Conservation (phyloP, 2,797 vertebrate species). For the Ctenopoma kingsleyae region DNA sequence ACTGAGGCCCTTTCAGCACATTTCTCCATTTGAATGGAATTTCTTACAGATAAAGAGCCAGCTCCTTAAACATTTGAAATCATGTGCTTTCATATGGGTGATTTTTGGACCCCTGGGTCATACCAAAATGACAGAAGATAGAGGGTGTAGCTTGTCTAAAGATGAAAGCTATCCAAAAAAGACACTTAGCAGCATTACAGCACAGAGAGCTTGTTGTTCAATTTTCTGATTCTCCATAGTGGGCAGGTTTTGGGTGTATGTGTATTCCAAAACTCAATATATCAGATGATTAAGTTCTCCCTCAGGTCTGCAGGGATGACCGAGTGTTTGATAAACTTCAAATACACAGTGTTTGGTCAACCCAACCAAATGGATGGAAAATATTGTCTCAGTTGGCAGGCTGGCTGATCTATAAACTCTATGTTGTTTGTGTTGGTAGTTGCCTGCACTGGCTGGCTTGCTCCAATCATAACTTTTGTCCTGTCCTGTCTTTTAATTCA, state of each 20-base stretch:
- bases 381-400: conserved; percentile 80
- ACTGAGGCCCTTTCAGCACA: conserved; percentile 56
- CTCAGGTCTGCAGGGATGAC: conserved; percentile 79
- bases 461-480: conserved; percentile 83
- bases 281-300: conserved; percentile 77
- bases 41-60: conserved; percentile 45
- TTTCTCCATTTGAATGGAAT: conserved; percentile 64
- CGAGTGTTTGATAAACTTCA: conserved; percentile 86
- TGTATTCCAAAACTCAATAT: conserved; percentile 67
- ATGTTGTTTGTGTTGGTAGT: conserved; percentile 78
- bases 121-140: conserved; percentile 68
- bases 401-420: conserved; percentile 78
- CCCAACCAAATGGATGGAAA: conserved; percentile 82
- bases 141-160: conserved; percentile 59
- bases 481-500: conserved; percentile 60
- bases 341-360: conserved; percentile 79
- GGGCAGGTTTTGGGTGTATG: conserved; percentile 44
- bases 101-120: conserved; percentile 61
- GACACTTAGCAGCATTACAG: conserved; percentile 66
- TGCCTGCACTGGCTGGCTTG: conserved; percentile 62
- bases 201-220: conserved; percentile 46
- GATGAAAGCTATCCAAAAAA: conserved; percentile 70
- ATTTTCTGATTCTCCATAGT: conserved; percentile 42
- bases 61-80: conserved; percentile 41
- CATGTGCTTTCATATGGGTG: conserved; percentile 37